These are phyloP conservation scores for Sphenodon punctatus DNA, from an alignment of 2,797 vertebrate genomes.

Conservation along the genomic window DNA sequence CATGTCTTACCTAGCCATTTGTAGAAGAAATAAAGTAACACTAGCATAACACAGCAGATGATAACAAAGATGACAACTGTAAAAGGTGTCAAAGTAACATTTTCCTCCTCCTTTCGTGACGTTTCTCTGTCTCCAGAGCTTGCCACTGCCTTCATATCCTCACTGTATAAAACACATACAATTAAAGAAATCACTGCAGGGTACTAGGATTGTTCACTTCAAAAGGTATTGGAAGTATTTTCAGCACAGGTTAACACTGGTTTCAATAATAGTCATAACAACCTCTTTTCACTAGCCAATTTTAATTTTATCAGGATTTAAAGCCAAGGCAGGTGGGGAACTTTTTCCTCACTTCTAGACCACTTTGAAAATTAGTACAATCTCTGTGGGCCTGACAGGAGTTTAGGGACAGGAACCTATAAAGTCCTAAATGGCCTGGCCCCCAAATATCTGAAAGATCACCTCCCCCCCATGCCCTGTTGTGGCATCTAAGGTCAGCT, in stretches of 20 bases:
- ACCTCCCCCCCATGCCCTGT: too few species aligned
- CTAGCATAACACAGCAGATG: constrained; percentile 90
- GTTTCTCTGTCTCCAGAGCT: constrained; percentile 63
- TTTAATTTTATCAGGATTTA: neutral
- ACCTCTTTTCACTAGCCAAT: neutral
- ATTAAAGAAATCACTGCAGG: neutral
- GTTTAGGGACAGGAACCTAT: too few species aligned
- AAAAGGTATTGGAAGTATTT: neutral
- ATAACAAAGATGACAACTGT: constrained; percentile 89
- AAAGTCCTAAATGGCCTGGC: too few species aligned
- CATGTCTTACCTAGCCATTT: constrained; percentile 88
- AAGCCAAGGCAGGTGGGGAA: too few species aligned
- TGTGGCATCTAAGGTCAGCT: too few species aligned
- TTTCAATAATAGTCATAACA: neutral
- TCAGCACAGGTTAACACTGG: neutral
- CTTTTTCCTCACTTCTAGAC: too few species aligned
- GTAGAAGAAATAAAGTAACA: constrained; percentile 97
- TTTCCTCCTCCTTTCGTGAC: constrained; percentile 81
- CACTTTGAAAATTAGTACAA: too few species aligned
- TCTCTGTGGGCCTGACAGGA: too few species aligned
- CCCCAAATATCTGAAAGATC: too few species aligned
- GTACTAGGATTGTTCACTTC: neutral
- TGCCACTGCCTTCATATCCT: constrained; percentile 68
- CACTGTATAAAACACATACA: constrained; percentile 70
- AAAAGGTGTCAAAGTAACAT: constrained; percentile 86